Evolutionary conservation across 2,113 vertebrate genomes (phyloP).

Genomic region (Mesocricetus auratus): DNA sequence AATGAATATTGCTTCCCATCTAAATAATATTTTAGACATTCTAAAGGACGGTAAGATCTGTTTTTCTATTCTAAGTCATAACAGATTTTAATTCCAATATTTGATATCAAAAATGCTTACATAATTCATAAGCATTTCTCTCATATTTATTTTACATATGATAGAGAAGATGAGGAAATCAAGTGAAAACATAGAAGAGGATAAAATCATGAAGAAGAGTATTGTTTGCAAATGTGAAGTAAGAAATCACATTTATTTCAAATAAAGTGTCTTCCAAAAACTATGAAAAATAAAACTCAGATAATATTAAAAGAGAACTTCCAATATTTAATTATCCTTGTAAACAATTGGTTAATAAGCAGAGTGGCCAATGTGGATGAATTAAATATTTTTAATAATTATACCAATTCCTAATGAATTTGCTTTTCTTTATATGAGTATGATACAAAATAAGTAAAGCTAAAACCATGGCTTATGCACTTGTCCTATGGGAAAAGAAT

Average conservation of each 20-base stretch:
- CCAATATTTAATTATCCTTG: neutral
- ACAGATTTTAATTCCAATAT: neutral
- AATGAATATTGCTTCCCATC: neutral
- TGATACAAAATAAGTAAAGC: neutral
- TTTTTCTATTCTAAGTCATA: neutral
- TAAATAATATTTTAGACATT: neutral
- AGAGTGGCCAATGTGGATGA: neutral
- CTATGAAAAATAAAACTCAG: neutral
- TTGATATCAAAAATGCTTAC: neutral
- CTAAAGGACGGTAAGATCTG: neutral
- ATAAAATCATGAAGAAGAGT: neutral
- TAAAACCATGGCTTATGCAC: neutral
- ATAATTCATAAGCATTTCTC: neutral
- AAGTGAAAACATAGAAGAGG: neutral
- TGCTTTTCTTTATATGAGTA: neutral
- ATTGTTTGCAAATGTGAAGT: neutral
- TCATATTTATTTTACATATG: neutral
- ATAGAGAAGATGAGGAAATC: neutral
- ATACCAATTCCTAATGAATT: neutral
- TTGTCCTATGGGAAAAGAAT: neutral
- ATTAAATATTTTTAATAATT: neutral
- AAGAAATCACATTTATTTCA: neutral
- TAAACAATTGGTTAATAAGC: neutral
- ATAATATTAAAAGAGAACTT: neutral
- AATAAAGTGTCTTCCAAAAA: neutral